These are phyloP conservation scores for Cynodonichthys magdalenae DNA, from an alignment of 2,797 vertebrate genomes.

Conservation along the genomic window DNA sequence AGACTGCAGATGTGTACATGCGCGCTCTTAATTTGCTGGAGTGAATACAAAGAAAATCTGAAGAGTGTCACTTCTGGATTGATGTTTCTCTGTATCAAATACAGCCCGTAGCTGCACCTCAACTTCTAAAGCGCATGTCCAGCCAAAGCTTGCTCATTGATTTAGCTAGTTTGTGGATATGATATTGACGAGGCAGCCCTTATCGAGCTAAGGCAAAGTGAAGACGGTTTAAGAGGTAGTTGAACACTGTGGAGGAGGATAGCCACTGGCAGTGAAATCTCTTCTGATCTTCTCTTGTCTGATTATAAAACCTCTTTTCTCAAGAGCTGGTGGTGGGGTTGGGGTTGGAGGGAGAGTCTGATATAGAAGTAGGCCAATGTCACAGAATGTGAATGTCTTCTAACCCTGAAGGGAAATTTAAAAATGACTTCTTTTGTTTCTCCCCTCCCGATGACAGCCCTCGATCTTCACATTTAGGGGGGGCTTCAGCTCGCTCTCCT, in stretches of 20 bases:
- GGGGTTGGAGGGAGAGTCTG: slow-evolving; percentile 65
- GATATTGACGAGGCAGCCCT: slow-evolving; percentile 79
- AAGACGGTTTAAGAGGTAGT: slow-evolving; percentile 78
- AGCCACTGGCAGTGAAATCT: slow-evolving; percentile 81
- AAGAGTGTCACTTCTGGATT: slow-evolving; percentile 66
- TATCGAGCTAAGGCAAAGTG: slow-evolving; percentile 64
- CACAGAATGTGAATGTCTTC: slow-evolving; percentile 73
- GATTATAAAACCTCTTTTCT: slow-evolving; percentile 83
- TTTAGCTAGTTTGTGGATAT: slow-evolving; percentile 76
- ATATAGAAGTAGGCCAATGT: slow-evolving; percentile 83
- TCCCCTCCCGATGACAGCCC: slow-evolving; percentile 64
- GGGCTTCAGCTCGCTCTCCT: slow-evolving; percentile 46
- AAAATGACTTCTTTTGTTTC: slow-evolving; percentile 63
- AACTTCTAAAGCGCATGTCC: slow-evolving; percentile 66
- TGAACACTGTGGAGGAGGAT: slow-evolving; percentile 76
- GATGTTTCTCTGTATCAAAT: slow-evolving; percentile 62
- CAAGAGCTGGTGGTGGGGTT: slow-evolving; percentile 14
- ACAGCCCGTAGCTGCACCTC: slow-evolving; percentile 64
- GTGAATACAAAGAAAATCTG: slow-evolving; percentile 49
- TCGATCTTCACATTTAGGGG: slow-evolving; percentile 63
- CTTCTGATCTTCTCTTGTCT: slow-evolving; percentile 84
- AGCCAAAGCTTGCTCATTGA: slow-evolving; percentile 78
- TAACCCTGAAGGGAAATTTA: slow-evolving; percentile 71
- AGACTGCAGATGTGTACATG: slow-evolving; percentile 8
- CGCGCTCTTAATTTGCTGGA: slow-evolving; percentile 50